Conservation (phyloP, 2,888 invertebrate genomes). For the Auanema sp. region DNA sequence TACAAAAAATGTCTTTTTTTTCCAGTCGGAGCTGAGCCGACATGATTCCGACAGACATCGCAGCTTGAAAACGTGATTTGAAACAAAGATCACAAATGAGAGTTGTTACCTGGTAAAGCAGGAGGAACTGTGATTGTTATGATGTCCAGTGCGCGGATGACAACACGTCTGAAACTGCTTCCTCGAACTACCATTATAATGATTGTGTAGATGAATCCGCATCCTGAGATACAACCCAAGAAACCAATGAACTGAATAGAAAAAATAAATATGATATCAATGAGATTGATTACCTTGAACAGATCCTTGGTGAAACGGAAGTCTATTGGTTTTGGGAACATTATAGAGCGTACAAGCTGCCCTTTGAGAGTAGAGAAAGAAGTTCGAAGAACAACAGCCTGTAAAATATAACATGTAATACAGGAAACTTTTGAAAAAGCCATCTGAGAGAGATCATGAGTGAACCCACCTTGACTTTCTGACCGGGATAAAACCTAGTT, state of each 20-base stretch:
- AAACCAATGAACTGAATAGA: constrained; percentile 36
- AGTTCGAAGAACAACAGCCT: constrained; percentile 81
- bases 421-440: too few relatives aligned
- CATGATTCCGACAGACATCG: constrained; percentile 69
- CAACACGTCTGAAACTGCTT: constrained; percentile 66
- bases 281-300: constrained; percentile 43
- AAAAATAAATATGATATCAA: neutral
- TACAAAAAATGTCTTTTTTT: constrained; percentile 67
- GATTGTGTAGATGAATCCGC: constrained; percentile 74
- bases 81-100: neutral
- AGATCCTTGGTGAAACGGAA: constrained; percentile 72
- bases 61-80: constrained; percentile 65
- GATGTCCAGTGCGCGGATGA: constrained; percentile 82
- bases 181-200: constrained; percentile 75
- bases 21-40: constrained; percentile 67
- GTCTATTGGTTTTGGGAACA: constrained; percentile 71
- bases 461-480: constrained; percentile 54
- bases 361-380: constrained; percentile 72
- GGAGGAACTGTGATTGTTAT: constrained; percentile 91
- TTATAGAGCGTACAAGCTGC: constrained; percentile 70
- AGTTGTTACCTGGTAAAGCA: constrained; percentile 74
- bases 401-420: too few relatives aligned
- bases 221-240: constrained; percentile 37
- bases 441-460: constrained; percentile 1
- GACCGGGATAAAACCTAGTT: constrained; percentile 72